Base-by-base conservation (phyloP, 2,888 invertebrate genomes). In the Meghimatium bilineatum region DNA sequence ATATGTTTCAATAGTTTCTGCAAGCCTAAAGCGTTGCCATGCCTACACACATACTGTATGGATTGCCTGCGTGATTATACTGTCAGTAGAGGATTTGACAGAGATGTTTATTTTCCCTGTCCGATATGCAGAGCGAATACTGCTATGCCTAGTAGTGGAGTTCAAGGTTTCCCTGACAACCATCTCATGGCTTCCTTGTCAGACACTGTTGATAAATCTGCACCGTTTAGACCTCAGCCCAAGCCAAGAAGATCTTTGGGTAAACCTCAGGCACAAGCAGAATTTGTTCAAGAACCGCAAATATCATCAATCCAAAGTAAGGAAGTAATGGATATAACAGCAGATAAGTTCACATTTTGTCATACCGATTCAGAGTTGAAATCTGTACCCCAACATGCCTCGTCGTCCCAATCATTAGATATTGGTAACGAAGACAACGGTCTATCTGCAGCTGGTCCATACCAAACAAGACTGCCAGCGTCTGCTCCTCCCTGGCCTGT, bases 31-130 rank as follows among this genome's bases (percentile, higher is more conserved):
- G 91, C 91, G 3, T 81, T 93, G 66, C 91, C 92, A 0, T 93
- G 92, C 80, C 81, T 90, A 0, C 92, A 93, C 82, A 90, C 91
- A 12, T 93, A 91, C 76, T 92, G 92, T 82, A 87, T 90, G 77
- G 88, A 84, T 1, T 93, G 92, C 86, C 84, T 93, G 3, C 84
- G 85, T 10, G 91, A 90, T 52, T 91, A 89, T 76, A 87, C 91
- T 10, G 80, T 71, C 0, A 87, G 87, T 14, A 83, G 89, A 49
- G 87, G 87, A 0, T 90, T 86, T 67, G 88, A 88, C 20, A 29
- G 69, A 0, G 38, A n/a, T 0, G 89, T 88, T 8, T 71, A 76
- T n/a, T 92, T 92, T 83, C 90, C 91, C 0, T 92, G 92, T 80
- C 92, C 92, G 10, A 85, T 89, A 0, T 92, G 92, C 85, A 85